Evolutionary conservation across 2,888 invertebrate genomes (phyloP), one percentile per base, ranked within the genome.

Genomic region (Drosophila birchii): DNA sequence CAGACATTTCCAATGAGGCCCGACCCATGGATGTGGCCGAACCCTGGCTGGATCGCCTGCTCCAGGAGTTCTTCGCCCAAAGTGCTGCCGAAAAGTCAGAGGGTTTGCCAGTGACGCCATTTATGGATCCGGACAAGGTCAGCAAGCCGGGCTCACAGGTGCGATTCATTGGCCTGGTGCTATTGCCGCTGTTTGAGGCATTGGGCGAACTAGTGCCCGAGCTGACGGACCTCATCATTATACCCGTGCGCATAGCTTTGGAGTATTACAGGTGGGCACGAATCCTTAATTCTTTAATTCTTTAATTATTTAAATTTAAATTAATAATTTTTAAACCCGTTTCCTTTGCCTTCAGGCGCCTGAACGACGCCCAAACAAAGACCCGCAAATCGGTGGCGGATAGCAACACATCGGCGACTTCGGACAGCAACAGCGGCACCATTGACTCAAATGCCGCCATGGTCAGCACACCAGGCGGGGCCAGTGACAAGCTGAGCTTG

Each of bases 41-140:
- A 81, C 96, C 96, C 0, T 96, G 96, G 96, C 92, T 96, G 74
- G 96, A 96, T 90, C 94, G 95, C 68, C 93, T 96, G 45, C 84
- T 93, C 57, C 92, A 94, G 92, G 95, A 96, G 91, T 96, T 96
- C 90, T 96, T 96, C 91, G 95, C 95, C 81, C 96, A 96, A 92
- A 96, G 96, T 91, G 96, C 96, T 81, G 95, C 96, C 6, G 96
- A 97, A 91, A 96, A 96, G 90, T 93, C 95, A 34, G 96, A 96
- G 92, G 96, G 96, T 12, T 93, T 97, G 75, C 96, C 96, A 6
- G 96, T 97, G 34, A 96, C 96, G 32, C 96, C 97, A 0, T 96
- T 97, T 91, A 97, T 97, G 96, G 97, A 97, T 92, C 94, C 96
- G 38, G 96, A 96, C 79, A 96, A 96, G 93, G 96, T 96, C 61